Percentiles rank a stretch among this genome's conserved stretches.
These are phyloP conservation scores for Ictalurus furcatus DNA, from an alignment of 2,113 vertebrate species.

Conservation along the genomic window DNA sequence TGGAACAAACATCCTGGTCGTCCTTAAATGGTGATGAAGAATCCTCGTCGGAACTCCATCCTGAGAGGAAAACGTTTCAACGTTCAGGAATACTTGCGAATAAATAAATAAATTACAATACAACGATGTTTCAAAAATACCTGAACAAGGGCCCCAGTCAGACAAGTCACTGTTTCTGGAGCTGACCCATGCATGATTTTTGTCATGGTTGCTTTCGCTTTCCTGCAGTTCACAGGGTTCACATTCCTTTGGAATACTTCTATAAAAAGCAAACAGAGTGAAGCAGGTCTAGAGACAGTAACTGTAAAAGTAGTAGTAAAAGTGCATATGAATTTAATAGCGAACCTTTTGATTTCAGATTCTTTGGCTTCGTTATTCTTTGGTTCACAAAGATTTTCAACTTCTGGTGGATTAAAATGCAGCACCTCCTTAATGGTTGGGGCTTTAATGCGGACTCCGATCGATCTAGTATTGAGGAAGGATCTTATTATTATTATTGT, in stretches of 20 bases:
- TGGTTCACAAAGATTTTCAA: slow-evolving; percentile 15
- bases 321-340: background rate
- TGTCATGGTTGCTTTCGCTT: slow-evolving; percentile 25
- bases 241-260: slow-evolving; percentile 28
- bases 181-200: slow-evolving; percentile 63
- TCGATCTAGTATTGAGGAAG: slow-evolving; percentile 59
- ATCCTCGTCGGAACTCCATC: slow-evolving; percentile 84
- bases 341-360: slow-evolving; percentile 67
- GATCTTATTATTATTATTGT: background rate
- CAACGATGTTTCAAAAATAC: slow-evolving; percentile 45
- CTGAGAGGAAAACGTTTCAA: slow-evolving; percentile 45
- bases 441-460: slow-evolving; percentile 78
- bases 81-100: background rate
- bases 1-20: slow-evolving; percentile 66
- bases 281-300: background rate
- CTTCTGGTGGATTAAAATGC: slow-evolving; percentile 64
- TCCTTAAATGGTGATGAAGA: slow-evolving; percentile 65
- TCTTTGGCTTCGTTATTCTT: slow-evolving; percentile 55
- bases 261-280: background rate
- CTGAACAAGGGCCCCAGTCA: slow-evolving; percentile 73
- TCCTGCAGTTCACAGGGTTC: background rate
- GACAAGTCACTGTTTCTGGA: slow-evolving; percentile 65
- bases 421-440: slow-evolving; percentile 74
- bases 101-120: background rate
- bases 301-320: background rate